Evolutionary conservation across 2,113 vertebrate species (phyloP).

Genomic region (Lipophrys pholis): DNA sequence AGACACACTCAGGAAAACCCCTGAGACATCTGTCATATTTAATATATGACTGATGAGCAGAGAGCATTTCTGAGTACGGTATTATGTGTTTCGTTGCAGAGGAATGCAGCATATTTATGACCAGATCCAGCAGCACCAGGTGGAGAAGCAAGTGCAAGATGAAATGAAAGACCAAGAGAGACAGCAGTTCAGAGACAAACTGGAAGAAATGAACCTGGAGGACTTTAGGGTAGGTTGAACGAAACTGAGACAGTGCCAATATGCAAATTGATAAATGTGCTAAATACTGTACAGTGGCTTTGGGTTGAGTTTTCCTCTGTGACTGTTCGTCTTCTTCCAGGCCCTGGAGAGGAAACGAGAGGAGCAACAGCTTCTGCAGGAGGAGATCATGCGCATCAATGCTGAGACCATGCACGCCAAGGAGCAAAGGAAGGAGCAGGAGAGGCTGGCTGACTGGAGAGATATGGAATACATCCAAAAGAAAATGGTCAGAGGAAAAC

Average conservation of each 20-base stretch:
- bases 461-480: conserved; percentile 85
- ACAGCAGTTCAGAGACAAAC: conserved; percentile 77
- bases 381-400: conserved; percentile 86
- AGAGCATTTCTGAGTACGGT: too few relatives aligned
- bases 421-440: conserved; percentile 82
- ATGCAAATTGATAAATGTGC: too few relatives aligned
- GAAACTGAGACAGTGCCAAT: not conserved
- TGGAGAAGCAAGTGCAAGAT: conserved; percentile 76
- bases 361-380: conserved; percentile 83
- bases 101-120: conserved; percentile 84
- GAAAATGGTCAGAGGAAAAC: conserved; percentile 83
- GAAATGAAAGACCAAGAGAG: conserved; percentile 86
- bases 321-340: conserved; percentile 67
- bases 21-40: too few relatives aligned
- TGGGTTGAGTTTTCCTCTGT: too few relatives aligned
- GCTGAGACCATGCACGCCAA: conserved; percentile 81
- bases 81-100: conserved; percentile 66
- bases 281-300: too few relatives aligned
- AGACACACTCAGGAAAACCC: not conserved
- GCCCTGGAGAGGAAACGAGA: conserved; percentile 80
- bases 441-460: conserved; percentile 82
- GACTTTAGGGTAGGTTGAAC: conserved; percentile 87
- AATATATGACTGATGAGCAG: too few relatives aligned
- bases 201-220: conserved; percentile 85
- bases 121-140: conserved; percentile 86